Evolutionary conservation across 35 echinoderm and acorn worm species (phyloP).

Genomic region (Ophioderma brevispina): DNA sequence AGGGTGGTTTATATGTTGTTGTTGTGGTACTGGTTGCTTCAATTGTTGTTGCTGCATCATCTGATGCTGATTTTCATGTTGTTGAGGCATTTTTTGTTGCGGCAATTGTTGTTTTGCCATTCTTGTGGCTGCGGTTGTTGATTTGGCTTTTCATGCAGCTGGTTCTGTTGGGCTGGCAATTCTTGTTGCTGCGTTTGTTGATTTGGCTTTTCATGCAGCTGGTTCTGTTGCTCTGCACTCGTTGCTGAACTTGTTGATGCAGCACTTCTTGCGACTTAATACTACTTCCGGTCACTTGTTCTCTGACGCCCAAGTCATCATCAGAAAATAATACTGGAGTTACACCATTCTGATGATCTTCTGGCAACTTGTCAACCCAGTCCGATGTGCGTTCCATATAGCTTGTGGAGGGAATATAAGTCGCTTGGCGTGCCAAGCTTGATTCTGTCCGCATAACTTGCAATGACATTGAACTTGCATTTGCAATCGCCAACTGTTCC

Average conservation of each 20-base stretch:
- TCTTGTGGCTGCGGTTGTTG: background rate
- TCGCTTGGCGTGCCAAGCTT: too few relatives aligned
- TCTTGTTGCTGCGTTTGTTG: background rate
- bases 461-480: too few relatives aligned
- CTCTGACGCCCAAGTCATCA: background rate
- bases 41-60: too few relatives aligned
- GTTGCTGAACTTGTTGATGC: background rate
- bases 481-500: too few relatives aligned
- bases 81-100: too few relatives aligned
- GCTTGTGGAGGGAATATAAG: too few relatives aligned
- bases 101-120: too few relatives aligned
- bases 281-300: background rate
- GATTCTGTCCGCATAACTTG: too few relatives aligned
- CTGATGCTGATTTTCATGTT: too few relatives aligned
- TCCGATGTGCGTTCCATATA: background rate
- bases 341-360: too few relatives aligned
- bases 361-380: background rate
- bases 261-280: background rate
- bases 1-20: too few relatives aligned
- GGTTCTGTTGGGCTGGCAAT: background rate
- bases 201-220: background rate
- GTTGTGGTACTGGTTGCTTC: too few relatives aligned
- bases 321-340: background rate
- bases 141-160: background rate
- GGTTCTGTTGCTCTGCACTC: background rate